These are phyloP conservation scores for Halictus quadricinctus DNA, from an alignment of 2,888 invertebrate genomes.

Conservation along the genomic window DNA sequence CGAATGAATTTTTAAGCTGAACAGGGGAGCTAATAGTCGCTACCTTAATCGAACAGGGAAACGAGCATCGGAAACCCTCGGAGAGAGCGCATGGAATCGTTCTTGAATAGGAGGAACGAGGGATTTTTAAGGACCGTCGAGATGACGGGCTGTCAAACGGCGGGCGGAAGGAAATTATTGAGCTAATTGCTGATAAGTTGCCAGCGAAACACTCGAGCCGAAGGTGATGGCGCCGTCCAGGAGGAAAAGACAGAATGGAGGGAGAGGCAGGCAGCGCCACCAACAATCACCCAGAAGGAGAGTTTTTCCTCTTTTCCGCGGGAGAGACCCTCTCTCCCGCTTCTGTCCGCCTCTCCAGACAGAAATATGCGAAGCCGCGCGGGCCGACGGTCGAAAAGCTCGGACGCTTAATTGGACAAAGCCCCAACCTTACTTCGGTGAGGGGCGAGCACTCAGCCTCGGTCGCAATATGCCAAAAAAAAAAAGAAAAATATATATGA, in stretches of 20 bases:
- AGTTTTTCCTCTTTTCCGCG: constrained; percentile 75
- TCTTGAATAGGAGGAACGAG: constrained; percentile 35
- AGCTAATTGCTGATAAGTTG: constrained; percentile 81
- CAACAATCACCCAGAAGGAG: constrained; percentile 71
- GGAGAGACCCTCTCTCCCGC: constrained; percentile 54
- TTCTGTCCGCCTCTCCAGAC: constrained; percentile 75
- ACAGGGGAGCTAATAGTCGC: background rate
- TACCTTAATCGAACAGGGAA: background rate
- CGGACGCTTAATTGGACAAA: constrained; percentile 82
- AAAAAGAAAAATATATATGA: constrained; percentile 74
- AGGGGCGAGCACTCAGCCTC: constrained; percentile 74
- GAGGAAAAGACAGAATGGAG: constrained; percentile 34
- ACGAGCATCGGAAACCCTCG: background rate
- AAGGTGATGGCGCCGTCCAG: constrained; percentile 59
- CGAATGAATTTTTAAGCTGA: background rate
- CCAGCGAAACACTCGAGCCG: constrained; percentile 74
- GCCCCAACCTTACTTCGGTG: constrained; percentile 77
- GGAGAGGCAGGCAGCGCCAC: constrained; percentile 37
- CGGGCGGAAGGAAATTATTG: constrained; percentile 78
- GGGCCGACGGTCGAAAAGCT: constrained; percentile 77
- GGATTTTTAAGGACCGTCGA: constrained; percentile 64
- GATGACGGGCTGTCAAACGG: constrained; percentile 74
- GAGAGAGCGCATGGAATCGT: background rate
- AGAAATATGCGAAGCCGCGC: constrained; percentile 79
- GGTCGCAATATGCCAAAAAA: constrained; percentile 80